phyloP scores from a whole-genome alignment of 2,113 vertebrate species.

The Phylloscopus trochiloides region DNA sequence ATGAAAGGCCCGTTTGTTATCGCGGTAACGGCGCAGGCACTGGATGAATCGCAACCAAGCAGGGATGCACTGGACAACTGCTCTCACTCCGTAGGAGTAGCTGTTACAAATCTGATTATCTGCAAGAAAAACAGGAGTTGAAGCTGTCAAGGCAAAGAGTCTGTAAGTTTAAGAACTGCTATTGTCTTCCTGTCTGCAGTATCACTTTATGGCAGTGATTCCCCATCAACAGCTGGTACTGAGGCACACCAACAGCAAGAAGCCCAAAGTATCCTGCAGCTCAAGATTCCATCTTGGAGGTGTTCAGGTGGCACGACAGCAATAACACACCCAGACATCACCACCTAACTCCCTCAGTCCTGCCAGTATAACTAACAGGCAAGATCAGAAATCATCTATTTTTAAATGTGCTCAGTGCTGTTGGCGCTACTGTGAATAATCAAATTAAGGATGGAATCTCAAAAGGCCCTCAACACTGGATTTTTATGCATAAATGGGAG shows the following conservation, averaged over 20 bases:
- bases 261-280: not conserved
- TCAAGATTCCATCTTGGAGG: not conserved
- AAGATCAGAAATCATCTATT: not conserved
- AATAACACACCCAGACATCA: not conserved
- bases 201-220: not conserved
- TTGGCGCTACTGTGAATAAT: not conserved
- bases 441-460: slow-evolving; percentile 16
- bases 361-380: not conserved
- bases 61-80: slow-evolving; percentile 95
- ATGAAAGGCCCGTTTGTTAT: slow-evolving; percentile 96
- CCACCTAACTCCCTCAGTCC: not conserved
- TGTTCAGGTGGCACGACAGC: not conserved
- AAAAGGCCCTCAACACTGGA: not conserved
- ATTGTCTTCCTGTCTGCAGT: not conserved
- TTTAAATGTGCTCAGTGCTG: not conserved
- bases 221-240: accelerated
- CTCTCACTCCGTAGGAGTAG: slow-evolving; percentile 94
- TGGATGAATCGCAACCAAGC: slow-evolving; percentile 98
- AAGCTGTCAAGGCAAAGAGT: not conserved
- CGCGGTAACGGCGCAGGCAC: slow-evolving; percentile 96
- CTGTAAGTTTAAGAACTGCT: not conserved
- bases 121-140: slow-evolving; percentile 40
- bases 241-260: not conserved
- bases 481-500: slow-evolving; percentile 35
- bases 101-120: slow-evolving; percentile 81